Evolutionary conservation across 1,140 invertebrate species (phyloP).

Genomic region (Dreissena polymorpha): DNA sequence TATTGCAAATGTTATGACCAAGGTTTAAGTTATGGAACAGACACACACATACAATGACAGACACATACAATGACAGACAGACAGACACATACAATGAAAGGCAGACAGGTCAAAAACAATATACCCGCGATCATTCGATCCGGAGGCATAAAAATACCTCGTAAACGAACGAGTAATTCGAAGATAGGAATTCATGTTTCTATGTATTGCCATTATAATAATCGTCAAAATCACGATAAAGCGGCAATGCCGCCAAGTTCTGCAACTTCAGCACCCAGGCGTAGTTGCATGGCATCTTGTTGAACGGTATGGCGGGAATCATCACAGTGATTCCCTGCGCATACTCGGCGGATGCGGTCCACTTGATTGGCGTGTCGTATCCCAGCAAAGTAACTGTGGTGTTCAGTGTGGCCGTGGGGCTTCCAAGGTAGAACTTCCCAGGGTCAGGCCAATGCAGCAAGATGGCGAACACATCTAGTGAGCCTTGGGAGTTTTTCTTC

Average conservation of each 20-base stretch:
- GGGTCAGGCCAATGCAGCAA: conserved; percentile 60
- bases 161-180: not conserved
- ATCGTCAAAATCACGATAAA: conserved; percentile 12
- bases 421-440: conserved; percentile 45
- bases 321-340: conserved; percentile 44
- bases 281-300: conserved; percentile 60
- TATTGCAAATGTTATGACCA: too few relatives aligned
- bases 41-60: too few relatives aligned
- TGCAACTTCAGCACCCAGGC: conserved; percentile 62
- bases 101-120: too few relatives aligned
- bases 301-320: conserved; percentile 56
- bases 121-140: too few relatives aligned
- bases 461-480: conserved; percentile 59
- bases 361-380: conserved; percentile 44
- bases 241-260: not conserved
- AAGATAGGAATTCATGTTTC: too few relatives aligned
- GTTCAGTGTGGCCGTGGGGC: conserved; percentile 7
- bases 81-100: too few relatives aligned
- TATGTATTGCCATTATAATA: too few relatives aligned
- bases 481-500: conserved; percentile 35
- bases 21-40: too few relatives aligned
- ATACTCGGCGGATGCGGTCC: not conserved
- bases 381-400: conserved; percentile 60
- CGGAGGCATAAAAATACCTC: too few relatives aligned
- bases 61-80: too few relatives aligned